Evolutionary conservation across 1,140 invertebrate genomes (phyloP), one percentile per base, ranked within the genome.

Genomic region (Ylistrum balloti): DNA sequence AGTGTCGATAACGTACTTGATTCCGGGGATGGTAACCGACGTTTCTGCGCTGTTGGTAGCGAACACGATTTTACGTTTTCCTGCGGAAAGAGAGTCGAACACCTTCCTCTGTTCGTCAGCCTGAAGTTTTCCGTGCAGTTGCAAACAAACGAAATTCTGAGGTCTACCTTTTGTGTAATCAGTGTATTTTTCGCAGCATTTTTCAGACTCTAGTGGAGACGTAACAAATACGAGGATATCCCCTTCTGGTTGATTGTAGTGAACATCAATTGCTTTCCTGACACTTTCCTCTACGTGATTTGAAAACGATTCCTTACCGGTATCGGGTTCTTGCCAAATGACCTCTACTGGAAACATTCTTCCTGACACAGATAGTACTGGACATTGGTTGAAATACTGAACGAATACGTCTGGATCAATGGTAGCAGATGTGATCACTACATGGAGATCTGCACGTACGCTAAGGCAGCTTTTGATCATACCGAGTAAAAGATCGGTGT

Each of bases 141-240:
- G 99, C 96, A 96, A 91, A 91, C 94, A 94, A 32, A 91, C 34
- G 33, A 90, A 92, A 74, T 93, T 88, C 33, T 90, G 90, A 0
- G 41, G 87, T 32, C 86, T 28, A 10, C 74, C 33, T 33, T 32
- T 87, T 33, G 93, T 34, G 20, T 41, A 86, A 74, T 91, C 48
- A 28, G 91, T 41, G 1, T 95, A 93, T 56, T 87, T 86, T 32
- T 93, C 92, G 87, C 92, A 90, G 90, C 95, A 95, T 88, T 91
- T 93, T 89, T 95, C 94, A 15, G 94, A 95, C 92, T 96, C 96
- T 34, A 91, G n/a, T 28, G 95, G 93, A 11, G 95, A 93, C 13
- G 99, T 99, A 11, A 99, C 97, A 96, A 99, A 99, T 0, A 99
- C 99, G 0, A 99, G 97, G 95, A 99, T 97, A 96, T 99, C 99